Percentiles rank a stretch among this genome's conserved stretches.
phyloP scores from a whole-genome alignment of 92 coral and sea anemone species.

The Epizoanthus scotinus region DNA sequence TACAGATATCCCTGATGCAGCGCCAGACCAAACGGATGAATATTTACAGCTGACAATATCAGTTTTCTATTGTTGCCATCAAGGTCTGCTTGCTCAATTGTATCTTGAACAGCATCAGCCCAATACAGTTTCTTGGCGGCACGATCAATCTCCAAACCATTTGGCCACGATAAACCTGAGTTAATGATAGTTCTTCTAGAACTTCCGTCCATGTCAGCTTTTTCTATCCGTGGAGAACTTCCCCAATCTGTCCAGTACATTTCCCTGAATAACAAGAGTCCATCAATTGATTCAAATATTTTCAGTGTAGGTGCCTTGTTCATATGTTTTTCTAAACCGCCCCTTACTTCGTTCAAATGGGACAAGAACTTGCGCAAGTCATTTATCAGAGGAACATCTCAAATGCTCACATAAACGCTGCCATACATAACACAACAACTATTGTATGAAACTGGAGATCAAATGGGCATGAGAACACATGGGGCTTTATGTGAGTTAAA shows the following conservation, averaged over 20 bases:
- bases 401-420: too few relatives aligned
- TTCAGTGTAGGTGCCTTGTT: not conserved
- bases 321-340: too few relatives aligned
- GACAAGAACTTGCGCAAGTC: too few relatives aligned
- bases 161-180: slow-evolving; percentile 19
- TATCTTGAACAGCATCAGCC: slow-evolving; percentile 43
- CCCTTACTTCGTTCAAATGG: too few relatives aligned
- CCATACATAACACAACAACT: too few relatives aligned
- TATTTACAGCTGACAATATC: not conserved
- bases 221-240: slow-evolving; percentile 43
- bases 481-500: not conserved
- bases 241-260: slow-evolving; percentile 66
- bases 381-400: too few relatives aligned
- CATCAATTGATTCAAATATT: too few relatives aligned
- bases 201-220: slow-evolving; percentile 47
- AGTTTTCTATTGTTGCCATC: slow-evolving; percentile 19
- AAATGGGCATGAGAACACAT: too few relatives aligned
- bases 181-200: slow-evolving; percentile 23
- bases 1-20: slow-evolving; percentile 12
- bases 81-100: slow-evolving; percentile 29
- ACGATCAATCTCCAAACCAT: slow-evolving; percentile 9
- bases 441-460: too few relatives aligned
- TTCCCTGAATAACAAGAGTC: slow-evolving; percentile 19
- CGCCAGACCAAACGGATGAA: slow-evolving; percentile 27
- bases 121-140: slow-evolving; percentile 36